These are phyloP conservation scores for Hypercompe scribonia DNA, from an alignment of 2,888 invertebrate species.

Conservation along the genomic window DNA sequence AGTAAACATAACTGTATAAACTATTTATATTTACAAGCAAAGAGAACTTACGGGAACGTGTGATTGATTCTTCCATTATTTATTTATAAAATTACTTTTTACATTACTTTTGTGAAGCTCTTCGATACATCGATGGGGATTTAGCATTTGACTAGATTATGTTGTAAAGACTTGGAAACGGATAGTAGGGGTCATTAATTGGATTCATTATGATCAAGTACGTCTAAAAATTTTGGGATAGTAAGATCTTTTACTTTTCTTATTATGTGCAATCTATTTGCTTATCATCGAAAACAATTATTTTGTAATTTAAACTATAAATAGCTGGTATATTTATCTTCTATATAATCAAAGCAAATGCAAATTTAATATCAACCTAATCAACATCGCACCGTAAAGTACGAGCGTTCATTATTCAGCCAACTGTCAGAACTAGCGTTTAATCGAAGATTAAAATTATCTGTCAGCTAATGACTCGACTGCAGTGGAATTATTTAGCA, in stretches of 20 bases:
- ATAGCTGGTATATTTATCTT: not conserved
- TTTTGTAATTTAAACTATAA: not conserved
- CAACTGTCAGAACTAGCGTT: slow-evolving; percentile 71
- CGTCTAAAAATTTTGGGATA: no score
- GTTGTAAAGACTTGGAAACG: not conserved
- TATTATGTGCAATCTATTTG: not conserved
- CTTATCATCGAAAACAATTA: not conserved
- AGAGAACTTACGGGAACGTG: not conserved
- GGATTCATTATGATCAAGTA: not conserved
- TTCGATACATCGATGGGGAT: no score
- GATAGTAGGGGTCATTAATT: not conserved
- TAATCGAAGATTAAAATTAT: slow-evolving; percentile 84
- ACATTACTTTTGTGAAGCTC: not conserved
- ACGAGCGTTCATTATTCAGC: slow-evolving; percentile 68
- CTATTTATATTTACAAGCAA: not conserved
- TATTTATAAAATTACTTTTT: not conserved
- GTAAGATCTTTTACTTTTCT: not conserved
- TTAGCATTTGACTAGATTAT: no score
- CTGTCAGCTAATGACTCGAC: slow-evolving; percentile 74
- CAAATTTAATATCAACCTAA: slow-evolving; percentile 42
- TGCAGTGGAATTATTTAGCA: slow-evolving; percentile 68
- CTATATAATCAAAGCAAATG: slow-evolving; percentile 24
- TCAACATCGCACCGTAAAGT: slow-evolving; percentile 50
- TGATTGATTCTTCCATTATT: not conserved
- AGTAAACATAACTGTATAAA: not conserved